Evolutionary conservation across 2,113 vertebrate species (phyloP).

Genomic region (Pachycephala philippinensis): DNA sequence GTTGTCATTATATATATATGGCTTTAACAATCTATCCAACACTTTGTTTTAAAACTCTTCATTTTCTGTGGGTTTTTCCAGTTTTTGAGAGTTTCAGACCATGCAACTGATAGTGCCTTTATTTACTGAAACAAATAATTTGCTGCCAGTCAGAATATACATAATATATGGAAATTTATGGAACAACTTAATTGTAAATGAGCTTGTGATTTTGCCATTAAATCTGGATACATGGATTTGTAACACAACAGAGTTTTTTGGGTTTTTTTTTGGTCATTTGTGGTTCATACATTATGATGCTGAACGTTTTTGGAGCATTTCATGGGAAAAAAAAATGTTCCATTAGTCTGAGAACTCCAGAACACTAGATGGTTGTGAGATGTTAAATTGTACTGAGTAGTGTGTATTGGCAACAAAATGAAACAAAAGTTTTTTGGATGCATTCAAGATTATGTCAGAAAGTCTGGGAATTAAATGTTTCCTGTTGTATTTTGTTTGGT

Average conservation of each 20-base stretch:
- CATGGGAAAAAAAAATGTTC: neutral
- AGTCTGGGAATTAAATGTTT: neutral
- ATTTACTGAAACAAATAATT: neutral
- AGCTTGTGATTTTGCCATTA: neutral
- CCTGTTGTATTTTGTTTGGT: neutral
- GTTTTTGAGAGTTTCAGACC: neutral
- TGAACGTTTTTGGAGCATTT: neutral
- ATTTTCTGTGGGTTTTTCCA: neutral
- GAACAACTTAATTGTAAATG: neutral
- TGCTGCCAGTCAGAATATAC: neutral
- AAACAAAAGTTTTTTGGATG: neutral
- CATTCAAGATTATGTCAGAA: neutral
- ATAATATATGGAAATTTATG: neutral
- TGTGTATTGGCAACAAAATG: neutral
- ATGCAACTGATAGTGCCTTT: neutral
- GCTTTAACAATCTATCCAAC: neutral
- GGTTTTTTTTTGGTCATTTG: neutral
- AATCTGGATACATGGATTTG: neutral
- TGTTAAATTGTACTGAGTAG: neutral
- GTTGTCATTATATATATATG: neutral
- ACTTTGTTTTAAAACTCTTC: neutral
- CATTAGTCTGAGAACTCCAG: neutral
- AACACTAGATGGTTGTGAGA: neutral
- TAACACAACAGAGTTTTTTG: neutral
- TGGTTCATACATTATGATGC: neutral